Base-by-base conservation (phyloP, 1,140 invertebrate species). In the Magallana ariakensis region DNA sequence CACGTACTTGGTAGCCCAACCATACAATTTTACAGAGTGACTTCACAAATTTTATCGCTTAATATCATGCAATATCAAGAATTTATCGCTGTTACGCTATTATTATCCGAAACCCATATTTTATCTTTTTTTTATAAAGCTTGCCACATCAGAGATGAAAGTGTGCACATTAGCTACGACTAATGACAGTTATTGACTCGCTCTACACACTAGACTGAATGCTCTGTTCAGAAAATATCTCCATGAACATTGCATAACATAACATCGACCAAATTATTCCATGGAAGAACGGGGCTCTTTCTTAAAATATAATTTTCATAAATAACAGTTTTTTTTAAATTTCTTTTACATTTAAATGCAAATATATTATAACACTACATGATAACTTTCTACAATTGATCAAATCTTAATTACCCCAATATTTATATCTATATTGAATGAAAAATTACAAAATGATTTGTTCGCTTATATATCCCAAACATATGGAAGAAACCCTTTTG, bases 31-130 rank as follows among this genome's bases (percentile, higher is more conserved):
- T 75, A 75, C 66, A 26, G 66, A 75, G 66, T 75, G 66, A 75
- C 66, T 75, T 75, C 66, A 75, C 66, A 75, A 75, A 75, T 75
- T 75, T 75, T 75, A 75, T 75, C 66, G 66, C 66, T 75, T 75
- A 75, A 75, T 75, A 75, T 75, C 66, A 75, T 75, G 66, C 66
- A 75, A 75, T 75, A 75, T 75, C 66, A 75, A 75, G 66, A 75
- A 75, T 75, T 75, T 75, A 75, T 75, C 66, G 22, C 66, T 75
- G 66, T 75, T 75, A 75, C 66, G 66, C 66, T 75, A 75, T 75
- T 75, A 75, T 75, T 75, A 75, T 75, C 66, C 15, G 66, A 75
- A 75, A 75, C 66, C 66, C 66, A 75, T 75, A 75, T 75, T 75
- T 75, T 26, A 75, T 46, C 33, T 19, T 75, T 75, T 70, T 75